A percentile compares a stretch with the other conserved stretches of the same genome.
phyloP scores from a whole-genome alignment of 2,888 invertebrate species.

The Ormyrus nitidulus region DNA sequence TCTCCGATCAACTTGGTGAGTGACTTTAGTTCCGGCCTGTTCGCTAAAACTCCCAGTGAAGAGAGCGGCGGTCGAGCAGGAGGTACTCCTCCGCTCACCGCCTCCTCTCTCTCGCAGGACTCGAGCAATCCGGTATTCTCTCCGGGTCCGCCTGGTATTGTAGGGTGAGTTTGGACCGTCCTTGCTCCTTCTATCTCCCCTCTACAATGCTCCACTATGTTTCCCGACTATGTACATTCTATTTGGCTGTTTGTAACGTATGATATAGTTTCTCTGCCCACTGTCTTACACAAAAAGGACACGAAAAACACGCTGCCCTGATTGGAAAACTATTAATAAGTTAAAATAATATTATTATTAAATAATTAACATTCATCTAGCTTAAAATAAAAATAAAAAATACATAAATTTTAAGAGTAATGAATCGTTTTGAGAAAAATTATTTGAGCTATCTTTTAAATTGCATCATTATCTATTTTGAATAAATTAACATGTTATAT shows the following conservation, averaged over 20 bases:
- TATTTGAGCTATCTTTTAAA: not conserved
- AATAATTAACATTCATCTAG: not conserved
- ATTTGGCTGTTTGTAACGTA: slow-evolving; percentile 55
- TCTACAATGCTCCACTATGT: slow-evolving; percentile 26
- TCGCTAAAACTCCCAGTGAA: slow-evolving; percentile 95
- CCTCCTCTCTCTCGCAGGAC: slow-evolving; percentile 75
- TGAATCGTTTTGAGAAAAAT: no score
- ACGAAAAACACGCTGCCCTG: slow-evolving; percentile 36
- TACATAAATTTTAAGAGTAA: slow-evolving; percentile 6
- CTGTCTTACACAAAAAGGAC: slow-evolving; percentile 39
- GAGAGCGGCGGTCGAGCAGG: slow-evolving; percentile 83
- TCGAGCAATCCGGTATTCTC: slow-evolving; percentile 73
- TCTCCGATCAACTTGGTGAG: slow-evolving; percentile 95
- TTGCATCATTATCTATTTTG: no score
- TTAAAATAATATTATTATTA: not conserved
- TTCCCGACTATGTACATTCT: slow-evolving; percentile 38
- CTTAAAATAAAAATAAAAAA: not conserved
- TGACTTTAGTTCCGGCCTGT: slow-evolving; percentile 96
- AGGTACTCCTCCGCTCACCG: slow-evolving; percentile 82
- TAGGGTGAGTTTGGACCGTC: slow-evolving; percentile 71
- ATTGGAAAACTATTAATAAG: slow-evolving; percentile 40
- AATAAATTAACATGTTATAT: not conserved
- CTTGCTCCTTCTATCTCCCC: slow-evolving; percentile 21
- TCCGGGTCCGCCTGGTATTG: slow-evolving; percentile 71
- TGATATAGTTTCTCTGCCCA: slow-evolving; percentile 38